Conservation (phyloP, 2,797 vertebrate genomes). For the Pseudochaenichthys georgianus region DNA sequence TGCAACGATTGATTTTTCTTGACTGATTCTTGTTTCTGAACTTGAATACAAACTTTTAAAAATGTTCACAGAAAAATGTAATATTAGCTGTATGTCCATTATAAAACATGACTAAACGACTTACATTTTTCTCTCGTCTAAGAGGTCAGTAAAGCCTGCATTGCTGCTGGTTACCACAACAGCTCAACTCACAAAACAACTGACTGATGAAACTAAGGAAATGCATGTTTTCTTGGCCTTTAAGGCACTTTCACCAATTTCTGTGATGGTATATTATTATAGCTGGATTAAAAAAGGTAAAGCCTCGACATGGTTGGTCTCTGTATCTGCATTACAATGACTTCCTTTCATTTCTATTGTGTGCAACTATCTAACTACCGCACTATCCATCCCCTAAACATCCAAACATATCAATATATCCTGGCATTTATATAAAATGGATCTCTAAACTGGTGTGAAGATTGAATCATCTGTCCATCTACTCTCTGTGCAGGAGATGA, state of each 20-base stretch:
- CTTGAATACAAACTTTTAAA: too few relatives aligned
- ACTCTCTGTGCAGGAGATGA: constrained; percentile 64
- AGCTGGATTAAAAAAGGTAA: neutral
- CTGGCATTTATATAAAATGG: neutral
- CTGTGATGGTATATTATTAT: too few relatives aligned
- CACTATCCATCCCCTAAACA: neutral
- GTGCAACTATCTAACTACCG: neutral
- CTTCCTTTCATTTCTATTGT: neutral
- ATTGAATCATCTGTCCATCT: constrained; percentile 62
- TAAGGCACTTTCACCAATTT: neutral
- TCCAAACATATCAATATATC: neutral
- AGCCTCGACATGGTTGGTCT: neutral
- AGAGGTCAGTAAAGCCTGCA: constrained; percentile 8
- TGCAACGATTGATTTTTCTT: constrained; percentile 1
- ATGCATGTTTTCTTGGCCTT: neutral
- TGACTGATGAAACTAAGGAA: constrained; percentile 9
- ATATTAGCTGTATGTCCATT: too few relatives aligned
- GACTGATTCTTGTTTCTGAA: constrained; percentile 5
- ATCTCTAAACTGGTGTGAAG: constrained; percentile 25
- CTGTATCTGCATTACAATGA: neutral
- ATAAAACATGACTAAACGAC: too few relatives aligned
- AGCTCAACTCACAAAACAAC: neutral
- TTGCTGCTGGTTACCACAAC: neutral
- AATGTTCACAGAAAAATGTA: too few relatives aligned
- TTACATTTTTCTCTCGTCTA: too few relatives aligned